A percentile compares a stretch with the other conserved stretches of the same genome.
Evolutionary conservation across 2,888 invertebrate species (phyloP).

Genomic region (Oconnorella tubifera): DNA sequence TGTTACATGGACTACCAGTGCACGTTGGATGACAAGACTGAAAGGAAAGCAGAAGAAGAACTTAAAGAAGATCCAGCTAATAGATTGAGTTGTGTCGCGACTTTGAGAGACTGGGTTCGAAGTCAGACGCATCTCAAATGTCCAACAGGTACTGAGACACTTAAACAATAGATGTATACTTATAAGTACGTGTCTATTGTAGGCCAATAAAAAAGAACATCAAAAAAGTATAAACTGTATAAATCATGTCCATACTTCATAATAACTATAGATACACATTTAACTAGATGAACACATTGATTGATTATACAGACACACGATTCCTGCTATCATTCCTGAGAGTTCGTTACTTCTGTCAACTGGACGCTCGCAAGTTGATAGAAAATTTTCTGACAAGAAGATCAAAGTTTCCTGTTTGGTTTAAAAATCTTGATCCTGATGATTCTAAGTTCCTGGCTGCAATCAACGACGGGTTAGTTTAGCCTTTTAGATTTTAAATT

Average conservation of each 20-base stretch:
- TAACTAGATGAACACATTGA: too few relatives aligned
- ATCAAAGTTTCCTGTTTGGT: conserved; percentile 9
- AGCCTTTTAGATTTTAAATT: too few relatives aligned
- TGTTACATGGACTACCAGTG: conserved; percentile 19
- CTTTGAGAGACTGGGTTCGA: conserved; percentile 21
- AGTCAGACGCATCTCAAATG: conserved; percentile 21
- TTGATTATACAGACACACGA: conserved; percentile 15
- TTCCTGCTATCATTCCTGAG: conserved; percentile 18
- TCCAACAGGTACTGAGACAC: conserved; percentile 21
- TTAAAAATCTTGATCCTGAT: conserved; percentile 18
- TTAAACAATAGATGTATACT: not conserved
- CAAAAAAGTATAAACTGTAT: too few relatives aligned
- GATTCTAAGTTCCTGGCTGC: conserved; percentile 7
- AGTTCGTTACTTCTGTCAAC: conserved; percentile 20
- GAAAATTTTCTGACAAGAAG: conserved; percentile 12
- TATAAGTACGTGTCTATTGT: not conserved
- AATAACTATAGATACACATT: too few relatives aligned
- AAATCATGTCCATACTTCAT: too few relatives aligned
- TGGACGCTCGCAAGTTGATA: conserved; percentile 15
- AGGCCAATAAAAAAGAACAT: too few relatives aligned
- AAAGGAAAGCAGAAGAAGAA: conserved; percentile 27
- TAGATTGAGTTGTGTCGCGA: conserved; percentile 13
- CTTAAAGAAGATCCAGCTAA: conserved; percentile 24
- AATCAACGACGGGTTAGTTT: conserved; percentile 20
- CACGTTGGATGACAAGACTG: conserved; percentile 14